Conservation (phyloP, 2,797 vertebrate species). For the Phrynocephalus guinanensis region DNA sequence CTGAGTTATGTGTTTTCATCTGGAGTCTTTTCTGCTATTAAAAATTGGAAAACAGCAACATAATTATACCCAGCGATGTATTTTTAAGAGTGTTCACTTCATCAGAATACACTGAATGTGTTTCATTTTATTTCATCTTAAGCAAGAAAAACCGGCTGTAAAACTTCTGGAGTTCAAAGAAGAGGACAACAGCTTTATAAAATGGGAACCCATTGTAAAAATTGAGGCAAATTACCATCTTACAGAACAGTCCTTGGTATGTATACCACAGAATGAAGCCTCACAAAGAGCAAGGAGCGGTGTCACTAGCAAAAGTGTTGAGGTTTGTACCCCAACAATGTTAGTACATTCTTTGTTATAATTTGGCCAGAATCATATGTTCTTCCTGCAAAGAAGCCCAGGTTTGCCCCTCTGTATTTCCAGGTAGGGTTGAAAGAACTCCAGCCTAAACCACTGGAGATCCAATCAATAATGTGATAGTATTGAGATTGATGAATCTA, state of each 20-base stretch:
- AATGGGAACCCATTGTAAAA: background rate
- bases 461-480: background rate
- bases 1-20: constrained; percentile 39
- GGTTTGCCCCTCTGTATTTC: background rate
- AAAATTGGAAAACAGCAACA: constrained; percentile 22
- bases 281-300: background rate
- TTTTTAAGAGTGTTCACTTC: constrained; percentile 6
- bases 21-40: constrained; percentile 41
- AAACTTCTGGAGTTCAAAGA: rapidly evolving
- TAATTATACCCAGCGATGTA: background rate
- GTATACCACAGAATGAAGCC: background rate
- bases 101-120: background rate
- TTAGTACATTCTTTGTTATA: background rate
- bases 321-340: background rate
- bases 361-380: background rate
- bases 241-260: background rate
- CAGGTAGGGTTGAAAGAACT: background rate
- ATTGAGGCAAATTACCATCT: background rate
- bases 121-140: background rate
- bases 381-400: background rate
- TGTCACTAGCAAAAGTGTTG: background rate
- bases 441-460: background rate
- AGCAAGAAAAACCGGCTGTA: background rate
- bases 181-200: constrained; percentile 11
- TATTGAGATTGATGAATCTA: background rate